Evolutionary conservation across 2,888 invertebrate genomes (phyloP).

Genomic region (Macaria liturata): DNA sequence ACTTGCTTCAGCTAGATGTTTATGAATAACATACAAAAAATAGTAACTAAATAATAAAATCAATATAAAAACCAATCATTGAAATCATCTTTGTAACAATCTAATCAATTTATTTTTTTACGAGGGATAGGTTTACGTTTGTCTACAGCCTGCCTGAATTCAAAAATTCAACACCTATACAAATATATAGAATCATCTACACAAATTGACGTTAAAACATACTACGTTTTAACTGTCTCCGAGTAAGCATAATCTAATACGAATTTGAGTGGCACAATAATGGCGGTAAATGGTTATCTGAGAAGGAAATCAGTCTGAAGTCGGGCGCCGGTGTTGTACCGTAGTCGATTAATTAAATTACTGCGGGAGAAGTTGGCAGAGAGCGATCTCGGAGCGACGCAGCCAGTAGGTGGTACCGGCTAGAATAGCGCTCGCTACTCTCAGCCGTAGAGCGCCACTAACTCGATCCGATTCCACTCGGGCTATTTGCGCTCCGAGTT

Average conservation of each 20-base stretch:
- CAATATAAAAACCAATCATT: too few species aligned
- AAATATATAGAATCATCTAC: too few species aligned
- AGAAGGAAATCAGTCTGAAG: conserved; percentile 72
- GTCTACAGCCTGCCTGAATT: too few species aligned
- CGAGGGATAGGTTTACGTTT: too few species aligned
- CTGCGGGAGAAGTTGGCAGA: conserved; percentile 57
- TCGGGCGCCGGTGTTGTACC: conserved; percentile 58
- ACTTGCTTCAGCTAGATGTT: too few species aligned
- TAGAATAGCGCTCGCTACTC: conserved; percentile 54
- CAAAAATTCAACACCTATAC: too few species aligned
- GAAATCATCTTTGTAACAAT: too few species aligned
- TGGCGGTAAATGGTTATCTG: conserved; percentile 74
- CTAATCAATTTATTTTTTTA: too few species aligned
- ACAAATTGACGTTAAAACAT: too few species aligned
- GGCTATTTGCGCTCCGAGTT: conserved; percentile 78
- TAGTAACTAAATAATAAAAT: too few species aligned
- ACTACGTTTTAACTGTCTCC: conserved; percentile 29
- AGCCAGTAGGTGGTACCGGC: conserved; percentile 26
- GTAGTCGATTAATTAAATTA: conserved; percentile 78
- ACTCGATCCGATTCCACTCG: conserved; percentile 78
- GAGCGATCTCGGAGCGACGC: conserved; percentile 41
- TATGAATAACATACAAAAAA: too few species aligned
- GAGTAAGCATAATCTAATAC: conserved; percentile 63
- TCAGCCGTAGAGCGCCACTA: conserved; percentile 67
- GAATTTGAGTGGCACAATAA: conserved; percentile 70